These are phyloP conservation scores for Macropodus opercularis DNA, from an alignment of 2,797 vertebrate species.

Conservation along the genomic window DNA sequence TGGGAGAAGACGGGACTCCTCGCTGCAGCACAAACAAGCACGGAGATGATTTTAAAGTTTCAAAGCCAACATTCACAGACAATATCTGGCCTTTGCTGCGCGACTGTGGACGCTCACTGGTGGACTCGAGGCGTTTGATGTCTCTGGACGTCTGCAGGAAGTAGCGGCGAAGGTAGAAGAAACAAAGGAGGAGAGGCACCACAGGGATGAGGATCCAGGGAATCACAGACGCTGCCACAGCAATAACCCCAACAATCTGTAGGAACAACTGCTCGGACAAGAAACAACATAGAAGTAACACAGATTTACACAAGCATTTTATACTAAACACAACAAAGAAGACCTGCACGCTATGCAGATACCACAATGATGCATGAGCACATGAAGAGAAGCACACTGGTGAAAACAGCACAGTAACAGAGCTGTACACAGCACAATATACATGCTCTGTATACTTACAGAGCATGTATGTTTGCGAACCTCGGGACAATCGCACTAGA, in stretches of 20 bases:
- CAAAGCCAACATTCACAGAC: neutral
- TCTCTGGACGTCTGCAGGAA: slow-evolving; percentile 89
- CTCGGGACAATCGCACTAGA: too few relatives aligned
- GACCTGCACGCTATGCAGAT: too few relatives aligned
- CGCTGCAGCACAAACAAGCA: slow-evolving; percentile 68
- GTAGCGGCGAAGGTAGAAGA: slow-evolving; percentile 83
- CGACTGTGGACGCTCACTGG: slow-evolving; percentile 80
- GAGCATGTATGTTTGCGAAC: too few relatives aligned
- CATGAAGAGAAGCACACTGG: too few relatives aligned
- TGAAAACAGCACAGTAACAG: too few relatives aligned
- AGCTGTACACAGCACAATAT: too few relatives aligned
- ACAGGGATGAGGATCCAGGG: slow-evolving; percentile 89
- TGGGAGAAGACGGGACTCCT: slow-evolving; percentile 95
- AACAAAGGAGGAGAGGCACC: slow-evolving; percentile 82
- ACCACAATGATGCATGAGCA: too few relatives aligned
- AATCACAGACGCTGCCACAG: slow-evolving; percentile 85
- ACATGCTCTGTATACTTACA: too few relatives aligned
- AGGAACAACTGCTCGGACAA: slow-evolving; percentile 81
- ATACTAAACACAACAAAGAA: too few relatives aligned
- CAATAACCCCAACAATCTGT: slow-evolving; percentile 84
- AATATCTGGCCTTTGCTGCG: too few relatives aligned
- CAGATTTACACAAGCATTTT: too few relatives aligned
- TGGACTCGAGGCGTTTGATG: slow-evolving; percentile 90
- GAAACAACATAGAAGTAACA: neutral
- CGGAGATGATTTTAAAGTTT: too few relatives aligned